Evolutionary conservation across 2,888 invertebrate genomes (phyloP), one percentile per base, ranked within the genome.

Genomic region (Patella caerulea): DNA sequence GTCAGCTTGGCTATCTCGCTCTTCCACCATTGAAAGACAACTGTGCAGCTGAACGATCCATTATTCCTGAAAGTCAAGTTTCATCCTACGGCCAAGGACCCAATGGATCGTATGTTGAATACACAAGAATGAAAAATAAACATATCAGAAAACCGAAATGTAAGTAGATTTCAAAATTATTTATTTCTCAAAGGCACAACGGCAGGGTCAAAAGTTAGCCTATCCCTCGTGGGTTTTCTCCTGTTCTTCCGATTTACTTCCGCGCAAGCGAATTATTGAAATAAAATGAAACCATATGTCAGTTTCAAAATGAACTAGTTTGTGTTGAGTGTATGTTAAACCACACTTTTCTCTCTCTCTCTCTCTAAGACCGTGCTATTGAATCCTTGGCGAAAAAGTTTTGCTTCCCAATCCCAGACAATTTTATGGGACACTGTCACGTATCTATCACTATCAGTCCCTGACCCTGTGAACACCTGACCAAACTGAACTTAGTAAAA

Each of bases 71-170:
- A 7, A 82, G 89, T 77, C 89, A 89, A 76, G 84, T 86, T 4
- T 86, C 89, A 7, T 83, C 87, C 15, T 89, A 89, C 79, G 90
- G 90, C 3, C 88, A 88, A 7, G 91, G 90, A 12, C 88, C 86
- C 59, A 81, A 86, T 29, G 88, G 88, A 24, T 90, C 90, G 9
- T 83, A 88, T 78, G 86, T 85, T 65, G 91, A 91, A 81, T 87
- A 86, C 74, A 88, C 85, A 45, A 81, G 90, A 73, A 83, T 89
- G 86, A 85, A 87, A 79, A 86, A 83, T 14, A 91, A 90, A 81
- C 90, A 91, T 77, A 87, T 88, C 17, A 79, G 90, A 71, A 86
- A 81, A 65, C 89, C 88, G 12, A 83, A 85, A 87, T 89, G 90
- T 90, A 80, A 75, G 73, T 69, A 45, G 45, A 45, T 45, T 45